Conservation (phyloP, 1,140 invertebrate genomes). For the Lordiphosa stackelbergi region DNA sequence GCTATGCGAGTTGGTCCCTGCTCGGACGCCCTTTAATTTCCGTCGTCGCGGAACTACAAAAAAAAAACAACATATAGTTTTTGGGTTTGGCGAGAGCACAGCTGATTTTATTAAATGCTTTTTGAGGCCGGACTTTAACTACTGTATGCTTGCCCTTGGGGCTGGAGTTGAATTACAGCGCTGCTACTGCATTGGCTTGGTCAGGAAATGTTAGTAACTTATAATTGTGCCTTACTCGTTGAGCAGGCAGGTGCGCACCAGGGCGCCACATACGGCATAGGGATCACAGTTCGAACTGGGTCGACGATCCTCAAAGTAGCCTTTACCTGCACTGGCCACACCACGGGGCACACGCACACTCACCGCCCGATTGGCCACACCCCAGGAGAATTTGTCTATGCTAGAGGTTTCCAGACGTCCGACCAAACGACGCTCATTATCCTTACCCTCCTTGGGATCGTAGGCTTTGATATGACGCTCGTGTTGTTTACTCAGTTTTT, state of each 20-base stretch:
- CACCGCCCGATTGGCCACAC: conserved; percentile 84
- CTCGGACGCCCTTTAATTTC: no score
- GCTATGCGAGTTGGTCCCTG: no score
- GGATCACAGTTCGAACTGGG: conserved; percentile 94
- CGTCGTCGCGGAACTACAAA: no score
- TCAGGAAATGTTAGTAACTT: no score
- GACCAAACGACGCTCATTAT: conserved; percentile 89
- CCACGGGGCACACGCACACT: conserved; percentile 87
- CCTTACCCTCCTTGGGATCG: conserved; percentile 90
- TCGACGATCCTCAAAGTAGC: conserved; percentile 92
- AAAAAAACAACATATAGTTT: no score
- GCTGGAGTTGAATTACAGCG: no score
- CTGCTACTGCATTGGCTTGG: no score
- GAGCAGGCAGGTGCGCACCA: conserved; percentile 85
- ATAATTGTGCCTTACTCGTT: conserved; percentile 68
- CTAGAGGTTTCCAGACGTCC: conserved; percentile 89
- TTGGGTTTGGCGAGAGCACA: no score
- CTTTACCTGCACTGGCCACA: conserved; percentile 87
- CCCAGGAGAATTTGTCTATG: conserved; percentile 88
- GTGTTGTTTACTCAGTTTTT: conserved; percentile 88
- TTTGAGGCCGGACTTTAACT: no score
- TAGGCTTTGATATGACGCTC: conserved; percentile 92
- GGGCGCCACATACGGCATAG: conserved; percentile 84
- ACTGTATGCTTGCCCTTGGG: no score
- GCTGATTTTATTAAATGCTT: no score